phyloP scores from a whole-genome alignment of 92 coral and sea anemone genomes.

The Bergia sp. region DNA sequence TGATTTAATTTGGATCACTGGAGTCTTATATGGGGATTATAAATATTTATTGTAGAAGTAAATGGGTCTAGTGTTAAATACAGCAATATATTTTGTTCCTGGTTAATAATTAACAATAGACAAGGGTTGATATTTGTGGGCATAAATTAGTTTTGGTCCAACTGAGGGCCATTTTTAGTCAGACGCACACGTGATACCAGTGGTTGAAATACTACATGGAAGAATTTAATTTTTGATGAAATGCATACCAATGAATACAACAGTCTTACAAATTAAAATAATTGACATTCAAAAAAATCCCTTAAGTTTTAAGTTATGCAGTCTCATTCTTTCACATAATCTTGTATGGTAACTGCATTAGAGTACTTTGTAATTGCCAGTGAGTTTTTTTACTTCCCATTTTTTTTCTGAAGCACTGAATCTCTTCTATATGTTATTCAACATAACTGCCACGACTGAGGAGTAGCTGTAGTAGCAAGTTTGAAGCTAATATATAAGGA shows the following conservation, averaged over 20 bases:
- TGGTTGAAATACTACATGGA: neutral
- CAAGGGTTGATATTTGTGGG: neutral
- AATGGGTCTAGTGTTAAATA: neutral
- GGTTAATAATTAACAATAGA: neutral
- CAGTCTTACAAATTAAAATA: neutral
- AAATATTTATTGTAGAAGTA: too few species aligned
- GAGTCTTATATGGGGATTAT: too few species aligned
- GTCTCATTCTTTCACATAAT: neutral
- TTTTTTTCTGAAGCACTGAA: neutral
- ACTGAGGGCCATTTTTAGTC: constrained; percentile 2
- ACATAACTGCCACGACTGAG: neutral
- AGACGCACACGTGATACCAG: constrained; percentile 1
- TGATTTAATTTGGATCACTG: too few species aligned
- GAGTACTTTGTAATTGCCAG: constrained; percentile 2
- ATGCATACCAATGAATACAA: neutral
- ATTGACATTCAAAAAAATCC: neutral
- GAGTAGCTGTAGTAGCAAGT: neutral
- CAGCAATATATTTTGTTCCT: neutral
- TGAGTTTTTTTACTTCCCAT: neutral
- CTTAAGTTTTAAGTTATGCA: neutral
- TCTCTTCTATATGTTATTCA: neutral
- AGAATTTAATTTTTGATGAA: constrained; percentile 9
- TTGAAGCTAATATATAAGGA: neutral
- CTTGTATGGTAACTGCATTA: neutral
- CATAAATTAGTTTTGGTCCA: neutral